These are phyloP conservation scores for Oreochromis mossambicus DNA, from an alignment of 2,797 vertebrate species.

Conservation along the genomic window DNA sequence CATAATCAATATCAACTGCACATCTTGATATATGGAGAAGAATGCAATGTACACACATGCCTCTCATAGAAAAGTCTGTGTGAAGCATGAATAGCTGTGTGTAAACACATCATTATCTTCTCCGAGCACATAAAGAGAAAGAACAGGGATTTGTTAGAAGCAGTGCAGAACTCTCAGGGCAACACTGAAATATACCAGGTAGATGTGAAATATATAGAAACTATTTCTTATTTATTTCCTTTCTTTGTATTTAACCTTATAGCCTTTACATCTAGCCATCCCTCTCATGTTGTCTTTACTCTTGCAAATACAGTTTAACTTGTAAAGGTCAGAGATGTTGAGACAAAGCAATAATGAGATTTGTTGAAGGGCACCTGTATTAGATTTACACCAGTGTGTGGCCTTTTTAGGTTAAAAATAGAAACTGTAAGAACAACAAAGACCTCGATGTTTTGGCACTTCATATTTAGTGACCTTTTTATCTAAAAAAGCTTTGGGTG, in stretches of 20 bases:
- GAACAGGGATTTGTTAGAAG: conserved; percentile 3
- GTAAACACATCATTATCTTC: conserved; percentile 31
- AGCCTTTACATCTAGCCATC: background rate
- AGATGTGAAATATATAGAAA: background rate
- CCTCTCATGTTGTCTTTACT: background rate
- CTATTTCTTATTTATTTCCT: background rate
- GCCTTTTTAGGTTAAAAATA: conserved; percentile 1
- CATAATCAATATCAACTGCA: background rate
- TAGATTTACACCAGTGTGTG: conserved; percentile 14
- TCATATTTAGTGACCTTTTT: conserved; percentile 9
- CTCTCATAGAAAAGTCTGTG: background rate
- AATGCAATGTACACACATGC: background rate
- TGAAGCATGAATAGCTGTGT: background rate
- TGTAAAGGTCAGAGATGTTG: conserved; percentile 54
- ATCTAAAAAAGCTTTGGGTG: background rate
- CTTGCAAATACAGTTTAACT: background rate
- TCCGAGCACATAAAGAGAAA: background rate
- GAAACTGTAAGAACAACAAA: background rate
- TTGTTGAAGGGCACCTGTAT: conserved; percentile 54
- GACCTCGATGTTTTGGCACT: background rate
- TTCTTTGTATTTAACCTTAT: background rate
- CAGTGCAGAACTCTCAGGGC: background rate
- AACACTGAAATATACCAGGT: background rate
- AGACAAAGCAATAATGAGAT: conserved; percentile 42
- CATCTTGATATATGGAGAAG: background rate